phyloP scores from a whole-genome alignment of 2,888 invertebrate genomes.

The Ctenicera cuprea region DNA sequence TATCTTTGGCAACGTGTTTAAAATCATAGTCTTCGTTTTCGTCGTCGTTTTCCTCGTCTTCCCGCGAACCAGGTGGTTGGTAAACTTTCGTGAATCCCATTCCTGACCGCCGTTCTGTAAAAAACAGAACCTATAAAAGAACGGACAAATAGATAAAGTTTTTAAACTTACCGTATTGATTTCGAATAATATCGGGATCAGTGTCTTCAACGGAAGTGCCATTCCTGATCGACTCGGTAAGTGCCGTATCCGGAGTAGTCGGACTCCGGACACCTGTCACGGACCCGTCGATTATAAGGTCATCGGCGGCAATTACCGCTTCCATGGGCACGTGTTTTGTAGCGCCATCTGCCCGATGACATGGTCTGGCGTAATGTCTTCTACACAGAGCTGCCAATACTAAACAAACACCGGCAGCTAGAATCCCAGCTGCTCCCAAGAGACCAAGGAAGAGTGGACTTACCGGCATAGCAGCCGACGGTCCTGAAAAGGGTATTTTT shows the following conservation, averaged over 20 bases:
- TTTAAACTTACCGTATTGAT: slow-evolving; percentile 83
- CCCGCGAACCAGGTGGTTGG: slow-evolving; percentile 74
- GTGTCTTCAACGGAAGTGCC: slow-evolving; percentile 79
- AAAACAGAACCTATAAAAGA: slow-evolving; percentile 30
- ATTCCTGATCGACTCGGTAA: slow-evolving; percentile 73
- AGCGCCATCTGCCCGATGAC: slow-evolving; percentile 62
- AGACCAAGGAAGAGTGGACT: slow-evolving; percentile 86
- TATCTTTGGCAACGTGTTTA: slow-evolving; percentile 72
- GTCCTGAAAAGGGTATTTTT: slow-evolving; percentile 73
- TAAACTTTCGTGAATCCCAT: slow-evolving; percentile 76
- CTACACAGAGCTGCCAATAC: slow-evolving; percentile 84
- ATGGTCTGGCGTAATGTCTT: slow-evolving; percentile 68
- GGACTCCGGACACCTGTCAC: slow-evolving; percentile 68
- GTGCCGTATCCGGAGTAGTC: slow-evolving; percentile 71
- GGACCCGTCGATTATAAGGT: slow-evolving; percentile 68
- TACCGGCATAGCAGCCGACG: slow-evolving; percentile 78
- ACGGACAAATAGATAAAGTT: slow-evolving; percentile 19
- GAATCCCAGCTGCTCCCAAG: slow-evolving; percentile 84
- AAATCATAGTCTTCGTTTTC: slow-evolving; percentile 70
- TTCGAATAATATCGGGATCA: slow-evolving; percentile 92
- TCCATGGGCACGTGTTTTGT: slow-evolving; percentile 71
- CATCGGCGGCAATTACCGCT: slow-evolving; percentile 70
- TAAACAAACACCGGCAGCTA: slow-evolving; percentile 86
- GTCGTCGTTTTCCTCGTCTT: slow-evolving; percentile 72
- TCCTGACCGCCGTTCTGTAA: slow-evolving; percentile 72